phyloP scores from a whole-genome alignment of 1,140 invertebrate species.

The Bombus breviceps region DNA sequence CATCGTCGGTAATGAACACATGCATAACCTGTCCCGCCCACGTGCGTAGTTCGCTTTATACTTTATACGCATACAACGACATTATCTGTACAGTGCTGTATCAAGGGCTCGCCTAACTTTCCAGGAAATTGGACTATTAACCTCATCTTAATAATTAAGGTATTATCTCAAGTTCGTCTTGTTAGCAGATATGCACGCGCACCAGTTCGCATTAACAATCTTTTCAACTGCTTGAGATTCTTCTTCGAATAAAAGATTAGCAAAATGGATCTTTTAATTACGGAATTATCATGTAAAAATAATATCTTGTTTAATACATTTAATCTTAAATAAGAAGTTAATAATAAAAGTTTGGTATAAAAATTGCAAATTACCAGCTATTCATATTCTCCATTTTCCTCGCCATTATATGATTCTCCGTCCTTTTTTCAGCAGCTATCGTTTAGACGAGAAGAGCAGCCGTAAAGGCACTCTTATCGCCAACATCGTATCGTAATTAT shows the following conservation, averaged over 20 bases:
- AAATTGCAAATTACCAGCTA: background rate
- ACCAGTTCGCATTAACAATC: background rate
- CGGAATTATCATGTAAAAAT: background rate
- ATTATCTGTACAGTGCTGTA: conserved; percentile 38
- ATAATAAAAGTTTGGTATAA: background rate
- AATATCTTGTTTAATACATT: background rate
- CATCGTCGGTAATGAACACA: conserved; percentile 65
- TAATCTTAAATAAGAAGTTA: background rate
- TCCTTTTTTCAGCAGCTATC: background rate
- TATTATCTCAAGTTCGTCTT: background rate
- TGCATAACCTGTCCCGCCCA: conserved; percentile 63
- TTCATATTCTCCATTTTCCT: background rate
- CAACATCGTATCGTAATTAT: background rate
- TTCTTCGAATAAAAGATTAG: background rate
- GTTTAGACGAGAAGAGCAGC: too few species aligned
- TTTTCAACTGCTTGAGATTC: background rate
- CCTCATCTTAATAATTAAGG: conserved; percentile 15
- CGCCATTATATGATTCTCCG: background rate
- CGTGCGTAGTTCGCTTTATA: conserved; percentile 47
- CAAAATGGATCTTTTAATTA: background rate
- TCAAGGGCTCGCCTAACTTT: conserved; percentile 2
- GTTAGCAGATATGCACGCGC: background rate
- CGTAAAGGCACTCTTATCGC: background rate
- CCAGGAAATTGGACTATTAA: conserved; percentile 25
- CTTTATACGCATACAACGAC: conserved; percentile 33